phyloP scores from a whole-genome alignment of 1,140 invertebrate genomes.

The Nasonia giraulti region DNA sequence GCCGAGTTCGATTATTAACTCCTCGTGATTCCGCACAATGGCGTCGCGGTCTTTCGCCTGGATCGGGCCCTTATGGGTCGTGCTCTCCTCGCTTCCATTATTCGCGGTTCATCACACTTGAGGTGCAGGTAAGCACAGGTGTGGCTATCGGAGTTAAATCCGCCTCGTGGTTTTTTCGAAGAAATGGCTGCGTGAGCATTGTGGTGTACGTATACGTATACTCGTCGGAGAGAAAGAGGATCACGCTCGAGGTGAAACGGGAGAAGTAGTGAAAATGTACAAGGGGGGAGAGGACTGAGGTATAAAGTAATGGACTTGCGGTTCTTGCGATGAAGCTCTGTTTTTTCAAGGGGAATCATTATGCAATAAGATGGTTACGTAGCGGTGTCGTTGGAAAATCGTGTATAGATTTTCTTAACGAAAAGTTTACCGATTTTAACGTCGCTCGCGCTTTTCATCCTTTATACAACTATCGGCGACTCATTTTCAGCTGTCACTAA shows the following conservation, averaged over 20 bases:
- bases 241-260: background rate
- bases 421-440: no score
- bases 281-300: no score
- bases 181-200: slow-evolving; percentile 52
- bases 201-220: background rate
- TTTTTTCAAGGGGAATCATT: no score
- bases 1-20: slow-evolving; percentile 71
- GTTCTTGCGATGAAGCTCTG: background rate
- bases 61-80: slow-evolving; percentile 8
- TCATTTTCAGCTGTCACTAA: slow-evolving; percentile 27
- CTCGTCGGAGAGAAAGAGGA: background rate
- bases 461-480: background rate
- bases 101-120: slow-evolving; percentile 64
- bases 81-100: slow-evolving; percentile 64
- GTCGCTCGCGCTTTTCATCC: no score
- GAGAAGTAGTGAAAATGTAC: background rate
- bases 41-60: slow-evolving; percentile 40
- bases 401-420: no score
- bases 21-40: slow-evolving; percentile 68
- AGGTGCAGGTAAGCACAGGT: slow-evolving; percentile 71
- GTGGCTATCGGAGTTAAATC: slow-evolving; percentile 70
- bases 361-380: no score
- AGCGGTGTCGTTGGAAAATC: no score
- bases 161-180: slow-evolving; percentile 36
- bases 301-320: background rate